Percentiles rank a stretch among this genome's conserved stretches.
Evolutionary conservation across 2,113 vertebrate genomes (phyloP).

Genomic region (Echinops telfairi): DNA sequence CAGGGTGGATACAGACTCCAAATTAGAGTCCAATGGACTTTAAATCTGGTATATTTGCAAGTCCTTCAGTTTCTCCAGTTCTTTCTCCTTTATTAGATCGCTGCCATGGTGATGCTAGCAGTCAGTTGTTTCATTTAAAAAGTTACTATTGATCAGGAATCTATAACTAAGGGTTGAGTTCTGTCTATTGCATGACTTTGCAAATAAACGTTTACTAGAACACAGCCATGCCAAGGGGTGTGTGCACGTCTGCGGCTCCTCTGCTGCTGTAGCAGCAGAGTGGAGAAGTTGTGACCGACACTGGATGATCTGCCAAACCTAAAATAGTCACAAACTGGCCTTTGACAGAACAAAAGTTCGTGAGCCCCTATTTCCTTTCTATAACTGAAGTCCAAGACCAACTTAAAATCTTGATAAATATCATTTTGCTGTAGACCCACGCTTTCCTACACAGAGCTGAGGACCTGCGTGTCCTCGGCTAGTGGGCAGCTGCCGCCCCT

Average conservation of each 20-base stretch:
- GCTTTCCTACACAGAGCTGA: not conserved
- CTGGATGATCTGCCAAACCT: not conserved
- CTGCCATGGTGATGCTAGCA: not conserved
- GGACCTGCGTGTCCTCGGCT: not conserved
- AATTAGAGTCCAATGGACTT: not conserved
- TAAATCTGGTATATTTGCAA: not conserved
- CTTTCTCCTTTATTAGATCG: not conserved
- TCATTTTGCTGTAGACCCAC: not conserved
- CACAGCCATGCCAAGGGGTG: not conserved
- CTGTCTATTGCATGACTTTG: not conserved
- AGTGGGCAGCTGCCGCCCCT: not conserved
- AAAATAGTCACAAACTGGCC: not conserved
- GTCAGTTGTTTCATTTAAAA: conserved; percentile 18
- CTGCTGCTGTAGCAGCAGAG: not conserved
- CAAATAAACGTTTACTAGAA: conserved; percentile 63
- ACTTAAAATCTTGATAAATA: not conserved
- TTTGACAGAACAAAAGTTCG: conserved; percentile 58
- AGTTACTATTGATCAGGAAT: not conserved
- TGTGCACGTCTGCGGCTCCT: not conserved
- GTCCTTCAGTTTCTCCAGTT: not conserved
- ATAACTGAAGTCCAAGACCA: not conserved
- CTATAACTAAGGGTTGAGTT: not conserved
- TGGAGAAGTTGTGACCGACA: conserved; percentile 27
- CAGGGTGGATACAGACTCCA: not conserved
- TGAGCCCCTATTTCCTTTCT: not conserved